Evolutionary conservation across 2,113 vertebrate species (phyloP).

Genomic region (Eulacestoma nigropectus): DNA sequence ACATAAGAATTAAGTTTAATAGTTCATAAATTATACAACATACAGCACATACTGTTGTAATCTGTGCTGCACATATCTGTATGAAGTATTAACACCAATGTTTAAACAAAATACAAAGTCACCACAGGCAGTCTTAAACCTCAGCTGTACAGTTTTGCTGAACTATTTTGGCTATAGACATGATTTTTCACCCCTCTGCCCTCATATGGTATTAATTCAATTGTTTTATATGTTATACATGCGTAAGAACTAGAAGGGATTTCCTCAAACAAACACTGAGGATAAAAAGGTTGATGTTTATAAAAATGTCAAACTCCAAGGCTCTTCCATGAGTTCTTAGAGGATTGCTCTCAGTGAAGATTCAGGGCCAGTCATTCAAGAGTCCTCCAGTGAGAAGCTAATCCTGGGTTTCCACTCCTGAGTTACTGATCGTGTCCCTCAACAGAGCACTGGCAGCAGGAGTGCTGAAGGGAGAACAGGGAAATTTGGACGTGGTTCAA

Average conservation of each 20-base stretch:
- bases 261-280: slow-evolving; percentile 25
- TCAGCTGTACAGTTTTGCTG: background rate
- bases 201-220: slow-evolving; percentile 50
- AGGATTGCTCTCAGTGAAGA: background rate
- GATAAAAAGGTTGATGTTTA: slow-evolving; percentile 39
- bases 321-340: background rate
- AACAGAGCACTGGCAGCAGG: background rate
- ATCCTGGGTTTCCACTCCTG: background rate
- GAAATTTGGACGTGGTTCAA: background rate
- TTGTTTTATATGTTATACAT: slow-evolving; percentile 26
- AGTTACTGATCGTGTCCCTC: background rate
- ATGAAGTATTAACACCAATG: slow-evolving; percentile 7
- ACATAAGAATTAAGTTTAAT: background rate
- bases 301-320: background rate
- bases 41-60: background rate
- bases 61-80: background rate
- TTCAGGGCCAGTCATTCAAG: background rate
- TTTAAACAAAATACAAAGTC: slow-evolving; percentile 37
- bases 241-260: background rate
- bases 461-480: background rate
- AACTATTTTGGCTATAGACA: background rate
- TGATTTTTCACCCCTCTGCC: slow-evolving; percentile 20
- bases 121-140: background rate
- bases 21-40: background rate
- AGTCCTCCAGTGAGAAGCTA: background rate